Evolutionary conservation across 2,888 invertebrate species (phyloP).

Genomic region (Aromia moschata): DNA sequence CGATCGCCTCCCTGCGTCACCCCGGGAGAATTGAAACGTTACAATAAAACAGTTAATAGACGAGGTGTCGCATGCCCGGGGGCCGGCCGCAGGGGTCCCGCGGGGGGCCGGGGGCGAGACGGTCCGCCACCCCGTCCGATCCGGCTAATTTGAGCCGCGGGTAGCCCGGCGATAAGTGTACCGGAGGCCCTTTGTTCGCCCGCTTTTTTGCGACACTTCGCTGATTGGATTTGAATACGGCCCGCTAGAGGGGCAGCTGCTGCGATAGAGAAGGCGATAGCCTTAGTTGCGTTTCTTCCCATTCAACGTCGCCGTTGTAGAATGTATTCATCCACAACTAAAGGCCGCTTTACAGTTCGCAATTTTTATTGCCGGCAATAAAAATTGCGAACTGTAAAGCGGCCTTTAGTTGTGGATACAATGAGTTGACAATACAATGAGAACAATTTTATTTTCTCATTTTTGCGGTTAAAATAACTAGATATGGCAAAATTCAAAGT

Average conservation of each 20-base stretch:
- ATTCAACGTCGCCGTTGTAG: too few species aligned
- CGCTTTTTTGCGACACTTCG: constrained; percentile 58
- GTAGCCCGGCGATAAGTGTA: constrained; percentile 59
- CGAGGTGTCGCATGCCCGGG: constrained; percentile 63
- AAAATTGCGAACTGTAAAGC: too few species aligned
- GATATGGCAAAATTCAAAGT: too few species aligned
- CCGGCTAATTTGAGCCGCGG: constrained; percentile 64
- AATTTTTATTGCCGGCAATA: too few species aligned
- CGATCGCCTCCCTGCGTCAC: constrained; percentile 49
- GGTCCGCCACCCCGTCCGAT: constrained; percentile 53
- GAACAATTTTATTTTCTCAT: too few species aligned
- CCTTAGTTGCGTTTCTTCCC: too few species aligned
- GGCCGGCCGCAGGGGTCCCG: constrained; percentile 59
- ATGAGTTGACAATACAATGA: too few species aligned
- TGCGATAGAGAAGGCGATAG: neutral
- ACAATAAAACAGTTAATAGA: constrained; percentile 65
- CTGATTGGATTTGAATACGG: constrained; percentile 61
- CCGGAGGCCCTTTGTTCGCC: constrained; percentile 51
- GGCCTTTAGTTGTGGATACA: too few species aligned
- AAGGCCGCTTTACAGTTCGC: too few species aligned
- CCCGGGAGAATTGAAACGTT: constrained; percentile 60
- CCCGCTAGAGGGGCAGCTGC: constrained; percentile 38
- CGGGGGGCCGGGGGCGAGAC: constrained; percentile 44
- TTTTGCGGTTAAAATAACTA: too few species aligned
- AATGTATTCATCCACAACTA: too few species aligned